Evolutionary conservation across 2,797 vertebrate genomes (phyloP).

Genomic region (Dermochelys coriacea): DNA sequence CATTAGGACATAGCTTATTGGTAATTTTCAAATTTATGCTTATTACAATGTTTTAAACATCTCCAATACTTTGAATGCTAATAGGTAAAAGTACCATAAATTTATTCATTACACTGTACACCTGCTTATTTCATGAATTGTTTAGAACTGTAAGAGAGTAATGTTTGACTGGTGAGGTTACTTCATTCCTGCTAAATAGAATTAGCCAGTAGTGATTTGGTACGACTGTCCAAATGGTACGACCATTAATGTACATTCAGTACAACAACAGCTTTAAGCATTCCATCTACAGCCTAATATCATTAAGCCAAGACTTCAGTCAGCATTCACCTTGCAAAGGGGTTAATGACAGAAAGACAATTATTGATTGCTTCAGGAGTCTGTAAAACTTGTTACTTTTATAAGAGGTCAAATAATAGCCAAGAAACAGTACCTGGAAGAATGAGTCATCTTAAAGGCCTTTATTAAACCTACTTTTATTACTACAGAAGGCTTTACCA

Average conservation of each 20-base stretch:
- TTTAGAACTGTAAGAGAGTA: background rate
- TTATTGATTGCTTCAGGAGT: conserved; percentile 64
- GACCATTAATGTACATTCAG: background rate
- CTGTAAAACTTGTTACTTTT: conserved; percentile 26
- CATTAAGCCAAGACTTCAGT: background rate
- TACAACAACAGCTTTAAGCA: background rate
- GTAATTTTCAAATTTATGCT: too few species aligned
- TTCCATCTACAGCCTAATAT: background rate
- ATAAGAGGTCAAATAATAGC: conserved; percentile 24
- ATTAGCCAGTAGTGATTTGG: background rate
- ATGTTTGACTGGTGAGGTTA: background rate
- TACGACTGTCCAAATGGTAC: background rate
- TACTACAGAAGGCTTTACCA: conserved; percentile 4
- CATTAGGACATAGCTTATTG: too few species aligned
- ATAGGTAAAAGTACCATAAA: background rate
- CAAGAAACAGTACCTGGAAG: background rate
- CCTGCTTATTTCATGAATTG: background rate
- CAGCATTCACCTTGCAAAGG: conserved; percentile 59
- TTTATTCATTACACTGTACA: background rate
- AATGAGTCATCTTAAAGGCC: background rate
- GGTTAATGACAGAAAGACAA: conserved; percentile 80
- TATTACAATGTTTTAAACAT: too few species aligned
- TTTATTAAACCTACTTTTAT: conserved; percentile 7
- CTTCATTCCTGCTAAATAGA: background rate
- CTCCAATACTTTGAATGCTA: too few species aligned